phyloP scores from a whole-genome alignment of 2,113 vertebrate species.

The Tursiops truncatus region DNA sequence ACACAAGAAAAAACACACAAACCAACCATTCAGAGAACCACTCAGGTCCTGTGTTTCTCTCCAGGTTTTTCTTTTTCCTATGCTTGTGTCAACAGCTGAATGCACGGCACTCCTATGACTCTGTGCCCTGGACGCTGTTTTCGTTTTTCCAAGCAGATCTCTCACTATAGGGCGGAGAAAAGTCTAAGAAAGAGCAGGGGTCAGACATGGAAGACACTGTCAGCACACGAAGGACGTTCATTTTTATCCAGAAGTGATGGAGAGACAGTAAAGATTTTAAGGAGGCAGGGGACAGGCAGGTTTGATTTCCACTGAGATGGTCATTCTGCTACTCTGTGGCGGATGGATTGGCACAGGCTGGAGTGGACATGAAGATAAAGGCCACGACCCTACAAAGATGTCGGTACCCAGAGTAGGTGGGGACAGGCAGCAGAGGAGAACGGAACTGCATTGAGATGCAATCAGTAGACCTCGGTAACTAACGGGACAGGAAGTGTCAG shows the following conservation, averaged over 20 bases:
- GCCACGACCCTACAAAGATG: neutral
- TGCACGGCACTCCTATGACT: accelerated
- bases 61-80: accelerated
- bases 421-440: neutral
- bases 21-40: neutral
- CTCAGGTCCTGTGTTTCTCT: neutral
- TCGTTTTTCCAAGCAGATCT: too few relatives aligned
- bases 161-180: neutral
- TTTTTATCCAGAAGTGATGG: neutral
- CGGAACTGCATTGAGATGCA: accelerated
- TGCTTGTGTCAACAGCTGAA: neutral
- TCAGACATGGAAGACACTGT: accelerated
- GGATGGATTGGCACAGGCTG: neutral
- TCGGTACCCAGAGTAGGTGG: accelerated
- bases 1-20: neutral
- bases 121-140: accelerated
- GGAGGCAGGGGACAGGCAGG: too few relatives aligned
- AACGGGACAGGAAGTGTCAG: neutral
- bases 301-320: too few relatives aligned
- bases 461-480: too few relatives aligned
- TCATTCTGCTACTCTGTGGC: accelerated
- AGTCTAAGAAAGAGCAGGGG: neutral
- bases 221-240: too few relatives aligned
- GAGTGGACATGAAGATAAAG: too few relatives aligned
- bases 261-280: accelerated